Evolutionary conservation across 2,797 vertebrate species (phyloP).

Genomic region (Austrolebias charrua): DNA sequence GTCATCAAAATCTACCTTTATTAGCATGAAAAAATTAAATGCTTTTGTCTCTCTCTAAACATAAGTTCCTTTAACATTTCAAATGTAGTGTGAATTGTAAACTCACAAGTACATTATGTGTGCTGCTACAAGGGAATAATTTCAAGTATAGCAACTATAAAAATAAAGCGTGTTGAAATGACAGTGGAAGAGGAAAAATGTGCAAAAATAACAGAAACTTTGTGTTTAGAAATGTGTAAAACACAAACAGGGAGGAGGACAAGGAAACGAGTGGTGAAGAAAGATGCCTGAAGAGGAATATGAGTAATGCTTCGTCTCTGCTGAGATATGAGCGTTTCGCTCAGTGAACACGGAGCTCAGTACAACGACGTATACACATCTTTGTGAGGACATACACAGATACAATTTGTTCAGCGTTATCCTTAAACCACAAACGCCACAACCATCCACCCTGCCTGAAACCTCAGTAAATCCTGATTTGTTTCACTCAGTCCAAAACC

Average conservation of each 20-base stretch:
- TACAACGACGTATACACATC: constrained; percentile 1
- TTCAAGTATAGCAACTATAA: neutral
- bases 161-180: neutral
- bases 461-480: neutral
- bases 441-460: too few species aligned
- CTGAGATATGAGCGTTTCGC: constrained; percentile 40
- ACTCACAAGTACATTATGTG: too few species aligned
- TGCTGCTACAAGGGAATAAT: too few species aligned
- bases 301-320: constrained; percentile 30
- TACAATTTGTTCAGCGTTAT: too few species aligned
- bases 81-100: too few species aligned
- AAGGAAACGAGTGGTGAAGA: neutral
- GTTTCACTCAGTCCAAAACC: neutral
- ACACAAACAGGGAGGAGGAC: neutral
- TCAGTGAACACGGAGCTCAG: constrained; percentile 19
- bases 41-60: too few species aligned
- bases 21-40: too few species aligned
- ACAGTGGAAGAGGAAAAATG: neutral
- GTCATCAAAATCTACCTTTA: too few species aligned
- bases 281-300: constrained; percentile 13
- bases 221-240: neutral
- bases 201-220: neutral
- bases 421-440: too few species aligned
- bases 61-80: too few species aligned
- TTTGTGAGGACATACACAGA: neutral